These are phyloP conservation scores for Thymallus thymallus DNA, from an alignment of 2,113 vertebrate species.

Conservation along the genomic window DNA sequence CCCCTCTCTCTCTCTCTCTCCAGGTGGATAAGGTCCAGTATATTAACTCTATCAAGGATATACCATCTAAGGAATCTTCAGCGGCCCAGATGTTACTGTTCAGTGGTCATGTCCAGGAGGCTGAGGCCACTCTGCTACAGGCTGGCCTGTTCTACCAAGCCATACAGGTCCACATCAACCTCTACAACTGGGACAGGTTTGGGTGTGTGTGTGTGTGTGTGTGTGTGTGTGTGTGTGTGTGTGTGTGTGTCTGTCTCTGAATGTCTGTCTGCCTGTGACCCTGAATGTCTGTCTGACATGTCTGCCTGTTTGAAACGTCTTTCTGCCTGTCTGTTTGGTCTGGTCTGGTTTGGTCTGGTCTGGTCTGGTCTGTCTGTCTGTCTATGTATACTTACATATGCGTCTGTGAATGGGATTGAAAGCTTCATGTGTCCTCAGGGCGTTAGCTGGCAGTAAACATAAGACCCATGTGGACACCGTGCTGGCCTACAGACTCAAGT, in stretches of 20 bases:
- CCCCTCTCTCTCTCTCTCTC: background rate
- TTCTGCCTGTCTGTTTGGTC: background rate
- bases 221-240: too few species aligned
- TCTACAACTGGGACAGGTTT: slow-evolving; percentile 98
- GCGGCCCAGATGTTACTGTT: slow-evolving; percentile 88
- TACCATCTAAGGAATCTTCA: slow-evolving; percentile 90
- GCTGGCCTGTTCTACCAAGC: slow-evolving; percentile 89
- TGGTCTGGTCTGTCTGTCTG: background rate
- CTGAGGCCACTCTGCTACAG: slow-evolving; percentile 86
- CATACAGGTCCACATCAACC: slow-evolving; percentile 88
- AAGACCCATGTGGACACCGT: slow-evolving; percentile 98
- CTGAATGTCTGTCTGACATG: background rate
- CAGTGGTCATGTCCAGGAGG: slow-evolving; percentile 88
- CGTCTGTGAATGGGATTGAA: background rate
- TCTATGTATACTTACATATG: background rate
- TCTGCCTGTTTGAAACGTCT: too few species aligned
- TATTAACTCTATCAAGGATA: slow-evolving; percentile 88
- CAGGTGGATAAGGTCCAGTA: slow-evolving; percentile 92
- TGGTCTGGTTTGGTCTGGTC: too few species aligned
- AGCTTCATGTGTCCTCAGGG: slow-evolving; percentile 73
- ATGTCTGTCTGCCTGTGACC: background rate
- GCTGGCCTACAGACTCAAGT: slow-evolving; percentile 88
- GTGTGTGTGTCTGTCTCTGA: background rate
- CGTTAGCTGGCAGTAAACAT: slow-evolving; percentile 94
- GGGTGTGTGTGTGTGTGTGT: background rate